Conservation (phyloP, 2,113 vertebrate genomes). For the Tychaedon coryphoeus region DNA sequence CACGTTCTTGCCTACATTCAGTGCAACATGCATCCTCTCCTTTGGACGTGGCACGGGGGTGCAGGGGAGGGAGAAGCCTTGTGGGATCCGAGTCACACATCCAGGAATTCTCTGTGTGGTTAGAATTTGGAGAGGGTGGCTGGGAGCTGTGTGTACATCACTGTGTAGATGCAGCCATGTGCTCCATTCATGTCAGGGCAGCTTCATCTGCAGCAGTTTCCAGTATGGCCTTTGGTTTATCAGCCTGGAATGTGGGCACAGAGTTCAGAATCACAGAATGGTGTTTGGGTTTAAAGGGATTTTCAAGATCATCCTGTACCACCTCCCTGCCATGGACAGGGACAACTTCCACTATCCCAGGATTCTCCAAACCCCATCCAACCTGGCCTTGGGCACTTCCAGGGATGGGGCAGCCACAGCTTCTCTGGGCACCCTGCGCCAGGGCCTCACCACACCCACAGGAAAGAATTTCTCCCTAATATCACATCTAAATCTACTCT, state of each 20-base stretch:
- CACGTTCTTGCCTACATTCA: background rate
- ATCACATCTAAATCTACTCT: background rate
- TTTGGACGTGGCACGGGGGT: accelerated
- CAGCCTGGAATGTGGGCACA: background rate
- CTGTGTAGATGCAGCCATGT: accelerated
- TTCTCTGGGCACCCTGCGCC: background rate
- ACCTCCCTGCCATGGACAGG: background rate
- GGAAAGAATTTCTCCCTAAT: background rate
- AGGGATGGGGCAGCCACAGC: background rate
- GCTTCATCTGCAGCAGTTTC: background rate
- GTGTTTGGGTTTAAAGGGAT: background rate
- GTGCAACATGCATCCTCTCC: background rate
- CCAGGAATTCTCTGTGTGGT: accelerated
- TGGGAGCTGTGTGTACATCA: background rate
- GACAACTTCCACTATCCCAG: background rate
- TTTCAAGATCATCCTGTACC: background rate
- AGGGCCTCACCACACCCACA: background rate
- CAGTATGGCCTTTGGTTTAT: background rate
- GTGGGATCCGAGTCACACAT: background rate
- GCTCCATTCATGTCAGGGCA: background rate
- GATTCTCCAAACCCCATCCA: accelerated
- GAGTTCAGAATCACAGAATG: background rate
- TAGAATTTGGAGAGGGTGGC: background rate
- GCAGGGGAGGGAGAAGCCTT: accelerated
- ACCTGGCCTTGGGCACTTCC: accelerated